These are phyloP conservation scores for Heteromormyrus szaboi DNA, from an alignment of 2,797 vertebrate genomes.

Conservation along the genomic window DNA sequence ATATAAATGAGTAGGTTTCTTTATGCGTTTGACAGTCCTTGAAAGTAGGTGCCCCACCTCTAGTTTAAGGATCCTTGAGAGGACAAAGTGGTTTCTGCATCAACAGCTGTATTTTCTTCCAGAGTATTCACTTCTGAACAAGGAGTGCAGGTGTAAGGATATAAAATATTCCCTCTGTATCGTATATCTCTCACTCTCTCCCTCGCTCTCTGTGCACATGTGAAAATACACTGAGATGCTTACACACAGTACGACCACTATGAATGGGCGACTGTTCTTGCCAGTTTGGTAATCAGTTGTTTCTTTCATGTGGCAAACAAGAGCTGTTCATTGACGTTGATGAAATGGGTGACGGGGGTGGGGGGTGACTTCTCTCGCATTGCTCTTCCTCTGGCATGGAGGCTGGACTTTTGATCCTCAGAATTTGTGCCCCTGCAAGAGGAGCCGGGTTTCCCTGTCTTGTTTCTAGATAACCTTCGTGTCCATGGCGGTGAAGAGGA, in stretches of 20 bases:
- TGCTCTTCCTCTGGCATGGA: neutral
- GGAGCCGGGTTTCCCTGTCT: neutral
- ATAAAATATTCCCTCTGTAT: neutral
- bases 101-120: neutral
- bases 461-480: neutral
- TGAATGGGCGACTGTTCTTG: neutral
- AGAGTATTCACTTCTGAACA: neutral
- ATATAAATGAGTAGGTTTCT: slow-evolving; percentile 45
- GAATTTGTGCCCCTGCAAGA: neutral
- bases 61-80: slow-evolving; percentile 20
- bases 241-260: neutral
- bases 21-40: slow-evolving; percentile 47
- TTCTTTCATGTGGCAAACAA: neutral
- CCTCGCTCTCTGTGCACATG: neutral
- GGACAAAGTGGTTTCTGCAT: neutral
- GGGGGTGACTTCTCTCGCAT: neutral
- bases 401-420: neutral
- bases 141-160: neutral
- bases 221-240: neutral
- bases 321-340: neutral
- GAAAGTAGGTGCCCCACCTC: slow-evolving; percentile 35
- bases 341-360: neutral
- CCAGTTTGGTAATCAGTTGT: neutral
- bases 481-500: neutral
- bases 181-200: neutral